Evolutionary conservation across 35 echinoderm and acorn worm species (phyloP), one percentile per base, ranked within the genome.

Genomic region (Ophioderma brevispina): DNA sequence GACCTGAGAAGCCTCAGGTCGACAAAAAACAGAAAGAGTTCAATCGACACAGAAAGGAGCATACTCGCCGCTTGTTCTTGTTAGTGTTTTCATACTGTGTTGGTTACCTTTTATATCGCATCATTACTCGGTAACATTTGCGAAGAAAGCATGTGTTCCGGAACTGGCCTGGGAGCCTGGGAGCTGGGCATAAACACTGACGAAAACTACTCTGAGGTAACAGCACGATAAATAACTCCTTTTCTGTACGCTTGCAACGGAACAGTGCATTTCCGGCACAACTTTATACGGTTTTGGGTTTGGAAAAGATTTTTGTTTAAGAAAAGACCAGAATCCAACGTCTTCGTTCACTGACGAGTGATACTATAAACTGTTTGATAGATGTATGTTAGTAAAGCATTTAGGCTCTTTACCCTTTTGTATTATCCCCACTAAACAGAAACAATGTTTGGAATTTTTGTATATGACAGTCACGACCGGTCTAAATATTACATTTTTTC

Each of bases 131-230:
- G 40, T 19, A 56, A 82, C 21, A 33, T 87, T 13, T 90, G 93
- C 43, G 88, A 90, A 21, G n/a, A n/a, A n/a, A n/a, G 17, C 17
- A 46, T 90, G 88, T 36, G 37, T 84, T 36, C 32, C 32, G 19
- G 88, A 90, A 13, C 36, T 81, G 25, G 76, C 83, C 0, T 94
- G 93, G 93, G 87, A 90, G 76, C 70, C 87, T 0, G 78, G 78
- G 0, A 90, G 85, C 76, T n/a, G n/a, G n/a, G n/a, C n/a, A n/a
- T n/a, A n/a, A n/a, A n/a, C n/a, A n/a, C n/a, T n/a, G n/a, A n/a
- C n/a, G n/a, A n/a, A 86, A 94, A 38, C 36, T 94, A 38, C 35
- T 94, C 43, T 94, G 93, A 88, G 86, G 93, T 35, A 94, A 94
- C 33, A 91, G 88, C 2, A 80, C 82, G 33, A 52, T 94, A 11